Base-by-base conservation (phyloP, 2,797 vertebrate genomes). In the Rhadinocentrus ornatus region DNA sequence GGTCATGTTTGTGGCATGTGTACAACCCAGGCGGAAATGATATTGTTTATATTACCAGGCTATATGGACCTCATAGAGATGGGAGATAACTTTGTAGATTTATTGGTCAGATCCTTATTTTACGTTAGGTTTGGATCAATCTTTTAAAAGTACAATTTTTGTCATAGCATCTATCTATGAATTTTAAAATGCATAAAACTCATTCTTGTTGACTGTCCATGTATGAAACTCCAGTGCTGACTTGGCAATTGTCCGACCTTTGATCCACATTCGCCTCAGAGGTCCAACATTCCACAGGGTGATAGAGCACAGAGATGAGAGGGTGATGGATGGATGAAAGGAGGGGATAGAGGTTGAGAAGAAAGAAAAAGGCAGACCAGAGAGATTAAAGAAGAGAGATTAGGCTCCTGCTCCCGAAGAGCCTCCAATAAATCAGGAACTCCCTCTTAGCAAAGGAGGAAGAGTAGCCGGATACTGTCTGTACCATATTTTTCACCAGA, bases 371-470 rank as follows among this genome's bases (percentile, higher is more conserved):
- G 20, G 63, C 71, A 84, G 81, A 85, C 80, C 72, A 54, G 61
- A 66, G 73, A 92, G 92, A 92, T 93, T 91, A 92, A 91, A 93
- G 86, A 84, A 81, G 75, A 84, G 88, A 91, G 91, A 92, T 93
- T 92, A 91, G 86, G 84, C 83, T 89, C 54, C 77, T 76, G 86
- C 83, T 86, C 77, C 84, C 66, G 88, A 90, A 90, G 86, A 89
- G 85, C 75, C 75, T 88, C 73, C 70, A 87, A 77, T 91, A 90
- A 91, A 92, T 92, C 87, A 90, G 73, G 71, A 88, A 91, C 91
- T 91, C 82, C 73, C 85, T 69, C 68, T 46, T 26, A 24, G 60
- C 52, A 75, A 58, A 77, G 69, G 80, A 80, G 80, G 74, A 78
- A 76, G 73, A 84, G 77, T 26, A 32, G 44, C 68, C 67, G 13